A percentile compares a stretch with the other conserved stretches of the same genome.
These are phyloP conservation scores for Bibio marci DNA, from an alignment of 2,888 invertebrate species.

Conservation along the genomic window DNA sequence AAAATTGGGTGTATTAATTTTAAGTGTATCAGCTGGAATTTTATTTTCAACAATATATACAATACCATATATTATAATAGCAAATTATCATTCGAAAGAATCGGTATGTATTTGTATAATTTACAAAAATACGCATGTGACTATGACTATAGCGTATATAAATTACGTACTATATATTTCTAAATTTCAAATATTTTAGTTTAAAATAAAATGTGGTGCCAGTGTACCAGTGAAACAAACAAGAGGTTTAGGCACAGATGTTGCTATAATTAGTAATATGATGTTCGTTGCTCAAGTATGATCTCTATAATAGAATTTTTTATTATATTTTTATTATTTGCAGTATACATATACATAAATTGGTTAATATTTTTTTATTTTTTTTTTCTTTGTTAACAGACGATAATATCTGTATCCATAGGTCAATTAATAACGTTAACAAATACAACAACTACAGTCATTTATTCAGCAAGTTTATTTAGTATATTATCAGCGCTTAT, in stretches of 20 bases:
- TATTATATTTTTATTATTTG: no score
- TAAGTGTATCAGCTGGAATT: slow-evolving; percentile 28
- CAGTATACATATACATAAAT: no score
- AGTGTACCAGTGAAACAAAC: slow-evolving; percentile 24
- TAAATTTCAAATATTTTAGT: slow-evolving; percentile 14
- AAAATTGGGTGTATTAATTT: slow-evolving; percentile 25
- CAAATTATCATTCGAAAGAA: slow-evolving; percentile 28
- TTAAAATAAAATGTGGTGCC: slow-evolving; percentile 22
- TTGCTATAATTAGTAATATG: slow-evolving; percentile 30
- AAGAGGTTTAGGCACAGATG: slow-evolving; percentile 30
- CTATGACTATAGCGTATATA: no score
- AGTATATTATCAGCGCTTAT: slow-evolving; percentile 25
- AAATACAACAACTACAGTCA: slow-evolving; percentile 23
- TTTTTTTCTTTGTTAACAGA: neutral
- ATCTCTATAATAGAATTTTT: slow-evolving; percentile 7
- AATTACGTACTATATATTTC: no score
- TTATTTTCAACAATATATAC: slow-evolving; percentile 30
- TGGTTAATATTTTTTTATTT: neutral
- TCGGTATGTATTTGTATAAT: no score
- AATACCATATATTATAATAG: slow-evolving; percentile 28
- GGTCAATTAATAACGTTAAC: slow-evolving; percentile 24
- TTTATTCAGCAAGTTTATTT: slow-evolving; percentile 26
- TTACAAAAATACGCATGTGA: no score
- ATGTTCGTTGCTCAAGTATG: slow-evolving; percentile 27
- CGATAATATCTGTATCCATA: slow-evolving; percentile 21